Base-by-base conservation (phyloP, 2,888 invertebrate species). In the Hyles lineata region DNA sequence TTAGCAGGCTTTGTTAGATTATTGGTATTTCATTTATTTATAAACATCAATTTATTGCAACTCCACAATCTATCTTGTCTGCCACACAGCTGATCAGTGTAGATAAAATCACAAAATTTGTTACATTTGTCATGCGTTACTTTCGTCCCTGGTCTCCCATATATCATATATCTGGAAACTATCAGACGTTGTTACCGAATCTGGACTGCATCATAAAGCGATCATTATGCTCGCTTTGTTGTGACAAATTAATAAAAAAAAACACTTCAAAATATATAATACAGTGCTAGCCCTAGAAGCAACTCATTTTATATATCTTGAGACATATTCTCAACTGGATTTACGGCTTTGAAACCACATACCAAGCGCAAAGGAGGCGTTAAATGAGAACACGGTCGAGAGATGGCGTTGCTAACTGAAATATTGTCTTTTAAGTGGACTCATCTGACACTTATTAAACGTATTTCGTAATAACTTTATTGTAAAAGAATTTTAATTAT, bases 281-380 rank as follows among this genome's bases (percentile, higher is more conserved):
- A 50, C 73, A 71, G 17, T 72, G 73, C 73, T 69, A 78, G 76
- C 78, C 80, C 72, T 78, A 67, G 17, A 50, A 17, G 32, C 23
- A 74, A 74, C 67, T 0, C 67, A 78, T 80, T 80, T 78, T 78
- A 78, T 55, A 55, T 78, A 61, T 73, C 61, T 50, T 43, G 50
- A 43, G 43, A 50, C 50, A 50, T 67, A 67, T 67, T 67, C 67
- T 67, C 67, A 67, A 67, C 67, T 67, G 67, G 67, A 67, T 67
- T 67, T 67, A 67, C 67, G 67, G 43, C 67, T 67, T 67, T 67
- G 67, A 67, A 67, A 43, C 67, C 67, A 67, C 50, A 67, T 67
- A 67, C 67, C 43, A 63, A 50, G 43, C 67, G 67, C 23, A 23
- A 67, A 67, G 67, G 50, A 67, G 50, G 67, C 67, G 67, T 67